phyloP scores from a whole-genome alignment of 2,888 invertebrate species.

The Heliconius cydno region DNA sequence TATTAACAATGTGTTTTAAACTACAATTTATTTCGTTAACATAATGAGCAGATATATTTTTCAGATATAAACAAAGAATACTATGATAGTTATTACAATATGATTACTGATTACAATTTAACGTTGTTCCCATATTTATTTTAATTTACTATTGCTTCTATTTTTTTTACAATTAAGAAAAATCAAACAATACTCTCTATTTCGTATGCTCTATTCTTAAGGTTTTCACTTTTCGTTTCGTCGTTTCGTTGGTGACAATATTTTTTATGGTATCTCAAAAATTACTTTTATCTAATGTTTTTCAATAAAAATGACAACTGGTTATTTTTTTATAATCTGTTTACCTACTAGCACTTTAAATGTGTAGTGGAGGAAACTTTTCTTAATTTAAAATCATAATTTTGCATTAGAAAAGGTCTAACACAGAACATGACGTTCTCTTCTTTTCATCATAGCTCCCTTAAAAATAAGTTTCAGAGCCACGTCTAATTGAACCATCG shows the following conservation, averaged over 20 bases:
- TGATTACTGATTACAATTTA: conserved; percentile 2
- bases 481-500: conserved; percentile 52
- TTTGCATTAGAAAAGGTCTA: conserved; percentile 28
- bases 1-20: neutral
- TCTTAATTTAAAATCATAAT: conserved; percentile 17
- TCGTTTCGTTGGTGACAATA: too few relatives aligned
- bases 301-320: neutral
- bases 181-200: too few relatives aligned
- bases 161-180: too few relatives aligned
- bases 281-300: too few relatives aligned
- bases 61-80: neutral
- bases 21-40: neutral
- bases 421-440: conserved; percentile 34
- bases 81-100: neutral
- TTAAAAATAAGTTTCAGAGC: neutral
- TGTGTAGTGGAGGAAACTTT: neutral
- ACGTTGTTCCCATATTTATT: neutral
- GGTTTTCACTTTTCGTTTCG: too few relatives aligned
- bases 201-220: too few relatives aligned
- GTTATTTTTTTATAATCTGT: neutral
- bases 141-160: neutral
- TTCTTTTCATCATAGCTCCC: neutral
- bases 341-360: neutral
- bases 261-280: too few relatives aligned
- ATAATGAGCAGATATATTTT: conserved; percentile 21